phyloP scores from a whole-genome alignment of 2,113 vertebrate species.

The Lophura nycthemera region DNA sequence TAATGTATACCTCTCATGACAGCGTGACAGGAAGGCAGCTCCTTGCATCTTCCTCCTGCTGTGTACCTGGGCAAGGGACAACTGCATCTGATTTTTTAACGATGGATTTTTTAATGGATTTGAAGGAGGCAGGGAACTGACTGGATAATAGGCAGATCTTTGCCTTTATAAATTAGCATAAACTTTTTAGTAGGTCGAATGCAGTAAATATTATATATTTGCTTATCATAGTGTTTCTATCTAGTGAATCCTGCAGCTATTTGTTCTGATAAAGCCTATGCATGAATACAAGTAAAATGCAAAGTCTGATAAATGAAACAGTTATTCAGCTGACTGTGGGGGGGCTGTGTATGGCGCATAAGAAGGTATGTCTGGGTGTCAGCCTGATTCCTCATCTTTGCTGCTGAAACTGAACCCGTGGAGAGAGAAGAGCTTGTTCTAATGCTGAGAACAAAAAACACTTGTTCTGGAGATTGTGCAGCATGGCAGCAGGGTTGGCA shows the following conservation, averaged over 20 bases:
- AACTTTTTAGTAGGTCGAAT: background rate
- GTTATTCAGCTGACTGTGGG: background rate
- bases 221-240: background rate
- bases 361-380: background rate
- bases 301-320: background rate
- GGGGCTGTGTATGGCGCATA: background rate
- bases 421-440: background rate
- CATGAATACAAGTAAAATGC: background rate
- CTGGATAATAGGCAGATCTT: background rate
- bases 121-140: background rate
- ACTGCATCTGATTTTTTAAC: background rate
- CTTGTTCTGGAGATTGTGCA: background rate
- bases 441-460: background rate
- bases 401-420: background rate
- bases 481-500: background rate
- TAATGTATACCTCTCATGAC: accelerated
- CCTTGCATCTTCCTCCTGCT: background rate
- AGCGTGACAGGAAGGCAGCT: accelerated
- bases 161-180: background rate
- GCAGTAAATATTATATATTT: background rate
- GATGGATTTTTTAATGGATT: background rate
- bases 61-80: background rate
- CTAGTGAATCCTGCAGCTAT: background rate
- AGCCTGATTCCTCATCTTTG: background rate
- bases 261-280: background rate